Evolutionary conservation across 2,113 vertebrate genomes (phyloP).

Genomic region (Varanus salvator): DNA sequence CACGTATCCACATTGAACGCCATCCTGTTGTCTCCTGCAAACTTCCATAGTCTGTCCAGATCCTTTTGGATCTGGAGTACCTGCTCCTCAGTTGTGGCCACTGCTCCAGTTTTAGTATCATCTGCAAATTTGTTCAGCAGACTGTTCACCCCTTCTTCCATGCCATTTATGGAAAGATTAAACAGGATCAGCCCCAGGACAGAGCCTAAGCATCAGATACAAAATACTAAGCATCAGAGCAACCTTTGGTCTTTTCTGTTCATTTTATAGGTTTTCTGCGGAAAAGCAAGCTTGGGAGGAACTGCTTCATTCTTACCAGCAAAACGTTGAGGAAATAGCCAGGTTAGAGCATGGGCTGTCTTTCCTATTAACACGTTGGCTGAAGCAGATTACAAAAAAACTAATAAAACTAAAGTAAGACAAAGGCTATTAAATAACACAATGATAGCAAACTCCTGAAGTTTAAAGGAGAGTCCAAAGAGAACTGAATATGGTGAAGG

Average conservation of each 20-base stretch:
- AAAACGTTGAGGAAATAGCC: conserved; percentile 7
- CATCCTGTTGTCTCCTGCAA: no score
- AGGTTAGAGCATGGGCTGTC: conserved; percentile 32
- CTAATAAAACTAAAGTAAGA: not conserved
- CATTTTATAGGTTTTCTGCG: conserved; percentile 15
- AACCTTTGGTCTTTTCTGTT: not conserved
- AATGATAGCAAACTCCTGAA: not conserved
- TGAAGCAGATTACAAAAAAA: not conserved
- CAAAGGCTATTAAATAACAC: not conserved
- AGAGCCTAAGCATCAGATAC: no score
- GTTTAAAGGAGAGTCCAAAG: not conserved
- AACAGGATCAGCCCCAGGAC: no score
- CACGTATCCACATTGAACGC: no score
- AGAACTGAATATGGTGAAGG: not conserved
- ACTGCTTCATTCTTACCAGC: conserved; percentile 45
- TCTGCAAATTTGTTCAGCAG: no score
- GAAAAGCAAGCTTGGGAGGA: conserved; percentile 60
- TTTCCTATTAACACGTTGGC: not conserved
- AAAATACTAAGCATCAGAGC: not conserved
- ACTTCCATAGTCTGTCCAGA: no score
- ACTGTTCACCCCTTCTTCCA: no score
- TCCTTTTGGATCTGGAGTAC: no score
- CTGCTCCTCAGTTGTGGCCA: no score
- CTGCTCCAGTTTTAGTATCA: no score
- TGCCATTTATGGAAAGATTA: no score